Conservation (phyloP, 2,113 vertebrate genomes). For the Bagarius yarrelli region DNA sequence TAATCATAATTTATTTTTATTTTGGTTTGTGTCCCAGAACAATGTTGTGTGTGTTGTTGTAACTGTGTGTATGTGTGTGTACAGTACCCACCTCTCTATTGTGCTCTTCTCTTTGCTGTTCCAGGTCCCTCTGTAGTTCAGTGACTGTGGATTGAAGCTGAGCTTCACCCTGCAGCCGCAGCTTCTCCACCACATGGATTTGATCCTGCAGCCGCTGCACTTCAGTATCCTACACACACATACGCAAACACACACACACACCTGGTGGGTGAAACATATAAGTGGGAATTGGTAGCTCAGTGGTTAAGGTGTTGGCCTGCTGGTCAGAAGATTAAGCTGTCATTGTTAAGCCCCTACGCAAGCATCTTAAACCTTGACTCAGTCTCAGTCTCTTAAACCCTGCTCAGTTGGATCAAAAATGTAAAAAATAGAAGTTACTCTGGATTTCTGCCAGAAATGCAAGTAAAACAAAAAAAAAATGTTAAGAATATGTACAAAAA, state of each 20-base stretch:
- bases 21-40: not conserved
- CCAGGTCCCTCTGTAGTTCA: constrained; percentile 71
- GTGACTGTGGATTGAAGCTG: constrained; percentile 66
- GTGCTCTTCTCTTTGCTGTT: constrained; percentile 66
- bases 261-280: too few relatives aligned
- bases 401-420: too few relatives aligned
- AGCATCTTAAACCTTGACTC: too few relatives aligned
- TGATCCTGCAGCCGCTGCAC: constrained; percentile 57
- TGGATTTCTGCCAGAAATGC: not conserved
- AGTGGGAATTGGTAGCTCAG: too few relatives aligned
- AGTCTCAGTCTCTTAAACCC: too few relatives aligned
- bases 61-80: not conserved
- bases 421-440: too few relatives aligned
- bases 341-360: too few relatives aligned
- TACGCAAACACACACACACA: not conserved
- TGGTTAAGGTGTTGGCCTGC: too few relatives aligned
- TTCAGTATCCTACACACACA: constrained; percentile 59
- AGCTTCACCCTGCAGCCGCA: constrained; percentile 69
- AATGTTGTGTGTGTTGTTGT: not conserved
- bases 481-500: not conserved
- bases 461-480: not conserved
- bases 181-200: constrained; percentile 71
- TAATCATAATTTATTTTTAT: too few relatives aligned
- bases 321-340: too few relatives aligned
- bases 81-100: constrained; percentile 63